Evolutionary conservation across 2,888 invertebrate species (phyloP).

Genomic region (Hymenopus coronatus): DNA sequence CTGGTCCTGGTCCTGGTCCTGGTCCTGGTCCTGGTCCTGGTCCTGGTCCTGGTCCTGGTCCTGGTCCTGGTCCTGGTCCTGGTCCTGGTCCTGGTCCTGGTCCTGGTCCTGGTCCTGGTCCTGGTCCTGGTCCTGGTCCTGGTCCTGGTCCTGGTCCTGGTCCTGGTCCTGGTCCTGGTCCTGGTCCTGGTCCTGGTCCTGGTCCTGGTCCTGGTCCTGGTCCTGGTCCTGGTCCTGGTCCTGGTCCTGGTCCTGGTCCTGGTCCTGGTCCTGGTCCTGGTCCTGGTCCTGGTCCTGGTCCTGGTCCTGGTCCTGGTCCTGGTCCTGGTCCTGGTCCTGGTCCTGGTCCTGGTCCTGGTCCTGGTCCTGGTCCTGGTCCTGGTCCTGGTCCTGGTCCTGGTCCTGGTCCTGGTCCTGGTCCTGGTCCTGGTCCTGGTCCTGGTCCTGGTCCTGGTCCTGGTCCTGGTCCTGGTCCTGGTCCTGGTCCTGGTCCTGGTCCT

Average conservation of each 20-base stretch:
- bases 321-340: constrained; percentile 8
- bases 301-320: constrained; percentile 8
- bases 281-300: constrained; percentile 7
- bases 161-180: constrained; percentile 8
- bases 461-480: constrained; percentile 7
- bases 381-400: constrained; percentile 8
- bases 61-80: constrained; percentile 8
- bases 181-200: constrained; percentile 8
- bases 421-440: constrained; percentile 8
- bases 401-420: constrained; percentile 8
- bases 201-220: constrained; percentile 8
- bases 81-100: constrained; percentile 7
- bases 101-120: constrained; percentile 7
- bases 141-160: constrained; percentile 8
- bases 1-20: constrained; percentile 8
- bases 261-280: constrained; percentile 7
- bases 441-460: constrained; percentile 7
- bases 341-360: constrained; percentile 8
- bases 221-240: constrained; percentile 8
- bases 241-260: constrained; percentile 8
- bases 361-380: constrained; percentile 8
- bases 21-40: constrained; percentile 8
- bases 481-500: constrained; percentile 8
- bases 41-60: constrained; percentile 8
- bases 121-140: constrained; percentile 8